Evolutionary conservation across 2,888 invertebrate genomes (phyloP), one percentile per base, ranked within the genome.

Genomic region (Lithophane semibrunnea): DNA sequence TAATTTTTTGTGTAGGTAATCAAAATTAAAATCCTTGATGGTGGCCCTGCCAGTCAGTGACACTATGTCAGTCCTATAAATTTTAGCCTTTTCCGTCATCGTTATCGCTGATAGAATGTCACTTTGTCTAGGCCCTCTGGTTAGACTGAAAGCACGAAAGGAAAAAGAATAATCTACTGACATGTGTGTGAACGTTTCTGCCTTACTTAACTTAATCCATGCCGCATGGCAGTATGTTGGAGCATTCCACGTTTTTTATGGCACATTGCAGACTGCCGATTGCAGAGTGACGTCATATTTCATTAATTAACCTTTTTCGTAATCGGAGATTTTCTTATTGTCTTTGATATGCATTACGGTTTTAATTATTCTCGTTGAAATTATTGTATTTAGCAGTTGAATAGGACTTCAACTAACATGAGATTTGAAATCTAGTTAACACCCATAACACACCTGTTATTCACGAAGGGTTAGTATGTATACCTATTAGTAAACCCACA

Each of bases 231-330:
- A 3, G 37, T 18, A 12, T 65, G 72, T 63, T 44, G 16, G 60
- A 76, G 44, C 67, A 76, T 82, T 84, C 84, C 60, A 52, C 37
- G 21, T 52, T 77, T 77, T 84, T 83, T 84, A 83, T 65, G 69
- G 77, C 54, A 71, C 60, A 80, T 82, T 75, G 24, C 52, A 58
- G 63, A 49, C 70, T 79, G 49, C 13, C 29, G 52, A 77, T 82
- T 80, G 72, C 49, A 29, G 21, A 24, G 37, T 79, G 73, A 79
- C 75, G 68, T 75, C 63, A 75, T 49, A 52, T 47, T 73, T 60
- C 10, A 67, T 69, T 84, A 82, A 80, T 84, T 69, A 76, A 37
- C 63, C 52, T 79, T 65, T 63, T 75, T 65, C 47, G 42, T 77
- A 29, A 75, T 77, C 49, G 42, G 29, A 80, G 76, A 70, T 85